A percentile compares a stretch with the other conserved stretches of the same genome.
phyloP scores from a whole-genome alignment of 2,797 vertebrate genomes.

The Knipowitschia caucasica region DNA sequence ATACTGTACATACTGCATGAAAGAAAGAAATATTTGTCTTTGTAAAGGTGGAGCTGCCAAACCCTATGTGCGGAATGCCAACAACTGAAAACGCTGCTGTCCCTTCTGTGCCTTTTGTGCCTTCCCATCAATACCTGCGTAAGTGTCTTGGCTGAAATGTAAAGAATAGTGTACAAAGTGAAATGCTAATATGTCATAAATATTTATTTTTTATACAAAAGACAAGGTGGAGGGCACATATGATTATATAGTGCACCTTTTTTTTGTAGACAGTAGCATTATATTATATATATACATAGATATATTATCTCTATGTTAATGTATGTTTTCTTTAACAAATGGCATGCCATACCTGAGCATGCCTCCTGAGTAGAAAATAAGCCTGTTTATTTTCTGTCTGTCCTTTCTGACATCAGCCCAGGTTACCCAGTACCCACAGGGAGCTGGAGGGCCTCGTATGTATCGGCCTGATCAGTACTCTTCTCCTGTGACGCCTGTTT shows the following conservation, averaged over 20 bases:
- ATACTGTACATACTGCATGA: no score
- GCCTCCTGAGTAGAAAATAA: conserved; percentile 5
- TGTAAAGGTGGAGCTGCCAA: conserved; percentile 78
- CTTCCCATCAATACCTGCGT: conserved; percentile 86
- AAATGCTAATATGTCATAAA: no score
- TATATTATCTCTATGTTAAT: no score
- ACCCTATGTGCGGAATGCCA: conserved; percentile 78
- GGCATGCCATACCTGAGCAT: conserved; percentile 22
- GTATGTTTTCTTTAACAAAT: neutral
- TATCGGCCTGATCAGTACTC: conserved; percentile 86
- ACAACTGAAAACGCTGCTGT: conserved; percentile 54
- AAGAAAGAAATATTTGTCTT: neutral
- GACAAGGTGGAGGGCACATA: no score
- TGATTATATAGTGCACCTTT: neutral
- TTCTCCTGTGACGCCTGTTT: conserved; percentile 61
- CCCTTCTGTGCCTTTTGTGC: conserved; percentile 70
- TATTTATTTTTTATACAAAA: no score
- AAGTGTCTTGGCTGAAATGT: no score
- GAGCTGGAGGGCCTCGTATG: conserved; percentile 81
- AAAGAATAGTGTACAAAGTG: no score
- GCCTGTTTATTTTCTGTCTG: conserved; percentile 36
- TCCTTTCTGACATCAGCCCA: conserved; percentile 77
- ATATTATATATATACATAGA: no score
- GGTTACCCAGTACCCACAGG: conserved; percentile 83
- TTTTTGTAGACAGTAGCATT: neutral